A percentile compares a stretch with the other conserved stretches of the same genome.
Conservation (phyloP, 2,113 vertebrate genomes). For the Cynocephalus volans region DNA sequence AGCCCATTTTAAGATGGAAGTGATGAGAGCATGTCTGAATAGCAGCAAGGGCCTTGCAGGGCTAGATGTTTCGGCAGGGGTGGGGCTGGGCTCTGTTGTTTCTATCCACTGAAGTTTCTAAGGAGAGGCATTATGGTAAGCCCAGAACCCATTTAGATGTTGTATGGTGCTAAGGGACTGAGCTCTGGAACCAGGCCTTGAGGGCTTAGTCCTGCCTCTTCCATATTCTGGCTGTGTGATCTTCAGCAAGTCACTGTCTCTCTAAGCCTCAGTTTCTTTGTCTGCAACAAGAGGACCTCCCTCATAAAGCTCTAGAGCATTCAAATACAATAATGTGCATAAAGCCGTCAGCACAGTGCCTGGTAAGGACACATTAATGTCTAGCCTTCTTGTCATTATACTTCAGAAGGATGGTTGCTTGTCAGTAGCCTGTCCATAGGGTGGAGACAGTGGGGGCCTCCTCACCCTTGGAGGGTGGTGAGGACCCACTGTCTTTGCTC, state of each 20-base stretch:
- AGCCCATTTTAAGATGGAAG: not conserved
- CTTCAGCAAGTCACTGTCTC: not conserved
- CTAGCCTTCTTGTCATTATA: not conserved
- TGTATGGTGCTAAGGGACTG: too few species aligned
- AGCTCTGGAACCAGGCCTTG: not conserved
- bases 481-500: not conserved
- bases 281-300: not conserved
- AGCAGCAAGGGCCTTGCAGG: fast-evolving
- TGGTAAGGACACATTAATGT: fast-evolving
- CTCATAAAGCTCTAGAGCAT: not conserved
- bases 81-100: not conserved
- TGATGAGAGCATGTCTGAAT: fast-evolving
- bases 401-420: not conserved
- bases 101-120: not conserved
- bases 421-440: not conserved
- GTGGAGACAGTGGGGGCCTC: not conserved
- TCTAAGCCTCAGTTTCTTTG: not conserved
- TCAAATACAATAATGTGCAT: not conserved
- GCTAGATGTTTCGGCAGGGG: not conserved
- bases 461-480: fast-evolving
- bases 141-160: not conserved
- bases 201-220: not conserved
- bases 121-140: not conserved
- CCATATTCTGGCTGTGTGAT: not conserved
- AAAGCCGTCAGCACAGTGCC: not conserved